Evolutionary conservation across 2,113 vertebrate species (phyloP).

Genomic region (Gyps fulvus): DNA sequence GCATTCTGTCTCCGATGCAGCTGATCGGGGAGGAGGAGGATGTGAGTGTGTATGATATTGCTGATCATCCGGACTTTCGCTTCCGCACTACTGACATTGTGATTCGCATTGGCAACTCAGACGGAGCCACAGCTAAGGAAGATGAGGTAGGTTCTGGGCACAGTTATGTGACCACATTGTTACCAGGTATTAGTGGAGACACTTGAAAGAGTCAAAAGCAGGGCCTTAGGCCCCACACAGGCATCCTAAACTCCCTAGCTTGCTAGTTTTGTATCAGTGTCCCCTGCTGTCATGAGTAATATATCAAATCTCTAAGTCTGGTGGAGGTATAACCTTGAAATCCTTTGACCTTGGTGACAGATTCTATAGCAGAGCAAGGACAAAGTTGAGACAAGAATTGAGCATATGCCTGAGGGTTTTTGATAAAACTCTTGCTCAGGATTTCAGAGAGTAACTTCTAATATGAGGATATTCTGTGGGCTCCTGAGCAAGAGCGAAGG

Average conservation of each 20-base stretch:
- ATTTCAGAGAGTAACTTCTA: not conserved
- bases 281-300: not conserved
- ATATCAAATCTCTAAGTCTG: not conserved
- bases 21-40: slow-evolving; percentile 92
- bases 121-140: slow-evolving; percentile 65
- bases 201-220: not conserved
- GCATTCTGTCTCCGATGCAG: slow-evolving; percentile 34
- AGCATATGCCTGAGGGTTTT: not conserved
- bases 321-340: not conserved
- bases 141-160: slow-evolving; percentile 63
- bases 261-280: not conserved
- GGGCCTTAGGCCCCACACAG: too few species aligned
- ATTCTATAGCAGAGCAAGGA: not conserved
- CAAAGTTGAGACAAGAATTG: not conserved
- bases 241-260: not conserved
- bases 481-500: not conserved
- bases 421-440: not conserved
- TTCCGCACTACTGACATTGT: slow-evolving; percentile 96
- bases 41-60: slow-evolving; percentile 96
- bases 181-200: not conserved
- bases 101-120: slow-evolving; percentile 93
- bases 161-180: rapidly evolving
- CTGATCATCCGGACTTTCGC: slow-evolving; percentile 95
- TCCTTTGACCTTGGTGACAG: not conserved
- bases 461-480: not conserved